Conservation (phyloP, 1,140 invertebrate genomes). For the Ceratina japonica region DNA sequence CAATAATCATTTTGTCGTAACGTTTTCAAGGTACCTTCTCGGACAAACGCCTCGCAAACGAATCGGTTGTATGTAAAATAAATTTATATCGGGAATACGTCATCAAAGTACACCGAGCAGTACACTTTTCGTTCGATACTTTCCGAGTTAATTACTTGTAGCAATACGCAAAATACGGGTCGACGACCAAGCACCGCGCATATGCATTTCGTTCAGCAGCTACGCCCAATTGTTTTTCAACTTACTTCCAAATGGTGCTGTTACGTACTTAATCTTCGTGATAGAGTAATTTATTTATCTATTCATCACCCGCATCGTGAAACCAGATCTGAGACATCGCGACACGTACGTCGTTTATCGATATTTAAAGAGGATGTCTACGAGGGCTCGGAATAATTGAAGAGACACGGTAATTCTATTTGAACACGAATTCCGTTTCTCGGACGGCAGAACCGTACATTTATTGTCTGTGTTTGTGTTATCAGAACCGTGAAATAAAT, state of each 20-base stretch:
- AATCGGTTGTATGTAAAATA: not conserved
- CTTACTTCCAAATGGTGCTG: conserved; percentile 14
- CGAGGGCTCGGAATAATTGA: not conserved
- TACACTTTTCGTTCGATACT: not conserved
- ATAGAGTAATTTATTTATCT: not conserved
- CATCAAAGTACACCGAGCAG: not conserved
- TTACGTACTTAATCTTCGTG: not conserved
- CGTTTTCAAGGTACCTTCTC: not conserved
- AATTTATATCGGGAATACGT: not conserved
- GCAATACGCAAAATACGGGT: not conserved
- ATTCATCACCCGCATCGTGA: not conserved
- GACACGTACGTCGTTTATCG: not conserved
- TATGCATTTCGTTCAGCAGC: not conserved
- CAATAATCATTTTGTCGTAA: too few relatives aligned
- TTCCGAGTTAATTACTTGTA: not conserved
- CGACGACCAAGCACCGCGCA: not conserved
- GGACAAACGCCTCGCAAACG: conserved; percentile 13
- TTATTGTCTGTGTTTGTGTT: conserved; percentile 56
- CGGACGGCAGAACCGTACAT: conserved; percentile 41
- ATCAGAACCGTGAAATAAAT: conserved; percentile 36
- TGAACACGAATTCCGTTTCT: conserved; percentile 40
- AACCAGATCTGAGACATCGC: not conserved
- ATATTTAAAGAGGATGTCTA: not conserved
- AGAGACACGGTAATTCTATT: conserved; percentile 14
- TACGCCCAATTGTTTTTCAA: not conserved